These are phyloP conservation scores for Drosophila trichaetosa DNA, from an alignment of 2,888 invertebrate species.

Conservation along the genomic window DNA sequence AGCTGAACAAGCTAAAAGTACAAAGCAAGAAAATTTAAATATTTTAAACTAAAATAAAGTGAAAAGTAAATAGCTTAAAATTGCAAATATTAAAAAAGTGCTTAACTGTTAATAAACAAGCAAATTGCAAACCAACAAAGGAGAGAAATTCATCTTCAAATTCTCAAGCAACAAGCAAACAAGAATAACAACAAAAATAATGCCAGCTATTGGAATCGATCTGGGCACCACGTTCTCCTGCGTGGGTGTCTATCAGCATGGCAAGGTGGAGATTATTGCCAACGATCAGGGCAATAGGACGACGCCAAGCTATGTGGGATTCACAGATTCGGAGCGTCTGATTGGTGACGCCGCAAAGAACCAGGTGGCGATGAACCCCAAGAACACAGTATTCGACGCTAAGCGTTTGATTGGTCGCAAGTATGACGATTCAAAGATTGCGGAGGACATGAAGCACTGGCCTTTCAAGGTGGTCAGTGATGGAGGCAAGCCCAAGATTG, in stretches of 20 bases:
- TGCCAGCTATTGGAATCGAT: slow-evolving; percentile 87
- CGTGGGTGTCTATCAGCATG: slow-evolving; percentile 92
- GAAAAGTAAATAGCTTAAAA: slow-evolving; percentile 4
- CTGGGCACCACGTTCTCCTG: slow-evolving; percentile 88
- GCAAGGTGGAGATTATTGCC: slow-evolving; percentile 93
- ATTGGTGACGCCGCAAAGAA: slow-evolving; percentile 91
- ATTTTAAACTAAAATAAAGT: background rate
- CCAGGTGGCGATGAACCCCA: slow-evolving; percentile 94
- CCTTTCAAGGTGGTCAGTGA: slow-evolving; percentile 95
- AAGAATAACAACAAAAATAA: slow-evolving; percentile 48
- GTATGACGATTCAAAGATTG: slow-evolving; percentile 94
- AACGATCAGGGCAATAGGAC: slow-evolving; percentile 90
- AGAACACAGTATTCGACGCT: slow-evolving; percentile 96
- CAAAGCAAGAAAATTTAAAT: slow-evolving; percentile 10
- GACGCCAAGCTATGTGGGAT: slow-evolving; percentile 87
- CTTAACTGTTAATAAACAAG: background rate
- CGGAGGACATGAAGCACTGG: slow-evolving; percentile 97
- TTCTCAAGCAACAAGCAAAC: background rate
- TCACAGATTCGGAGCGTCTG: slow-evolving; percentile 92
- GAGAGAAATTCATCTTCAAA: background rate
- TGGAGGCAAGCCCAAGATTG: slow-evolving; percentile 92
- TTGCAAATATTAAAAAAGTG: background rate
- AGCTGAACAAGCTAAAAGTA: slow-evolving; percentile 56
- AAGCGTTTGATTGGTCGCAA: slow-evolving; percentile 97
- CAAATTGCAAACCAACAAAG: background rate